Evolutionary conservation across 2,113 vertebrate genomes (phyloP).

Genomic region (Mus musculus): DNA sequence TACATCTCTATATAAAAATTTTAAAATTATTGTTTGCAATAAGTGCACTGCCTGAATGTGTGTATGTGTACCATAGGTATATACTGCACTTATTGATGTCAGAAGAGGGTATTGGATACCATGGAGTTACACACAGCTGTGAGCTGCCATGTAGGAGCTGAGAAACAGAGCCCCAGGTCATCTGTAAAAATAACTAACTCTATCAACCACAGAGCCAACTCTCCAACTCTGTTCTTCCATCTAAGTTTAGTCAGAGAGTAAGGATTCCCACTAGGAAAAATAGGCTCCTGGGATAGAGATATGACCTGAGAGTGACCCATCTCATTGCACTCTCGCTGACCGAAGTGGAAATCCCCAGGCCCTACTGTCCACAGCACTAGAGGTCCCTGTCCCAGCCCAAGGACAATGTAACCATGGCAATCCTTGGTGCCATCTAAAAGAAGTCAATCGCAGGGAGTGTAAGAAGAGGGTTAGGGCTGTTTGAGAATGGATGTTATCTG

Average conservation of each 20-base stretch:
- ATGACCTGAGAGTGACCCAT: accelerated
- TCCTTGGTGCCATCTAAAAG: background rate
- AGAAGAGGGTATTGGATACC: background rate
- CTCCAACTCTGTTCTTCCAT: background rate
- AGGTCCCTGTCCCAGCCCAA: background rate
- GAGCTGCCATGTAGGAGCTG: background rate
- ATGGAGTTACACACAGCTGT: background rate
- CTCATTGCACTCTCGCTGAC: background rate
- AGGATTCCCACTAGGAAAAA: background rate
- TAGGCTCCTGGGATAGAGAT: accelerated
- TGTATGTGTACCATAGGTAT: background rate
- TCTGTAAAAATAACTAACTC: too few relatives aligned
- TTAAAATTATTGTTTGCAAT: background rate
- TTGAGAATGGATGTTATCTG: constrained; percentile 62
- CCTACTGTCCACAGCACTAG: background rate
- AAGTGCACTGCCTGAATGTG: background rate
- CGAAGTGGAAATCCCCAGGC: background rate
- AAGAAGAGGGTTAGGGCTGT: background rate
- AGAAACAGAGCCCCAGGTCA: background rate
- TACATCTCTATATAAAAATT: background rate
- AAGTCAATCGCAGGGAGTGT: background rate
- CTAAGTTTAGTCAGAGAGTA: background rate
- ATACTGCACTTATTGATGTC: background rate
- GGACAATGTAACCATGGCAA: background rate
- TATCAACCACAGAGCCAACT: too few relatives aligned